These are phyloP conservation scores for Polypterus bichir DNA, from an alignment of 2,113 vertebrate genomes.

Conservation along the genomic window DNA sequence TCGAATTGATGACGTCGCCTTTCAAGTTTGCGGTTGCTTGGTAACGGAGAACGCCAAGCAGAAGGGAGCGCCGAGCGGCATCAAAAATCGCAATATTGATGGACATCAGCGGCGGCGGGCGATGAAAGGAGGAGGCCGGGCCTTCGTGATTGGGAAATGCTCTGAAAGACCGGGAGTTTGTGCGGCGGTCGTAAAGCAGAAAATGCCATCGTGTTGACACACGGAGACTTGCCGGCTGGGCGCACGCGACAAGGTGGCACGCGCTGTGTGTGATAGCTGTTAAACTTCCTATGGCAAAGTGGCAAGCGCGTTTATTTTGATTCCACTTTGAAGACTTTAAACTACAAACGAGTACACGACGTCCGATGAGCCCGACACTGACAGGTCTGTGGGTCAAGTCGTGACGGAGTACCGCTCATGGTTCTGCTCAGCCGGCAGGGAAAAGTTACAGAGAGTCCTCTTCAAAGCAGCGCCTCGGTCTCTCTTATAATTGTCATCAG, in stretches of 20 bases:
- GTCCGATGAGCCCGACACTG: not conserved
- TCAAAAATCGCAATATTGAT: not conserved
- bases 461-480: too few relatives aligned
- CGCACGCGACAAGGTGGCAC: not conserved
- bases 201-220: constrained; percentile 1
- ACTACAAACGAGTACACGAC: not conserved
- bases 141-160: constrained; percentile 4
- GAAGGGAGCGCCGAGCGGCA: constrained; percentile 4
- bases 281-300: too few relatives aligned
- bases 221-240: not conserved
- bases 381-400: too few relatives aligned
- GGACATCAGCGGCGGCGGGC: constrained; percentile 11
- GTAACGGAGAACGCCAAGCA: constrained; percentile 43
- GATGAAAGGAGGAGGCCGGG: constrained; percentile 14
- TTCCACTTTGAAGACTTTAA: not conserved
- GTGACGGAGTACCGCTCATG: too few relatives aligned
- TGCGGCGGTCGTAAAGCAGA: constrained; percentile 15
- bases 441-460: too few relatives aligned
- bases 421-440: too few relatives aligned
- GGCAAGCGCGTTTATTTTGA: too few relatives aligned
- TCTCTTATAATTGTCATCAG: too few relatives aligned
- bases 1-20: constrained; percentile 4
- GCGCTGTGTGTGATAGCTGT: too few relatives aligned
- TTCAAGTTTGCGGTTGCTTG: constrained; percentile 38
- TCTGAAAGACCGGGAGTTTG: constrained; percentile 3